Base-by-base conservation (phyloP, 2,113 vertebrate genomes). In the Dryoscopus gambensis region DNA sequence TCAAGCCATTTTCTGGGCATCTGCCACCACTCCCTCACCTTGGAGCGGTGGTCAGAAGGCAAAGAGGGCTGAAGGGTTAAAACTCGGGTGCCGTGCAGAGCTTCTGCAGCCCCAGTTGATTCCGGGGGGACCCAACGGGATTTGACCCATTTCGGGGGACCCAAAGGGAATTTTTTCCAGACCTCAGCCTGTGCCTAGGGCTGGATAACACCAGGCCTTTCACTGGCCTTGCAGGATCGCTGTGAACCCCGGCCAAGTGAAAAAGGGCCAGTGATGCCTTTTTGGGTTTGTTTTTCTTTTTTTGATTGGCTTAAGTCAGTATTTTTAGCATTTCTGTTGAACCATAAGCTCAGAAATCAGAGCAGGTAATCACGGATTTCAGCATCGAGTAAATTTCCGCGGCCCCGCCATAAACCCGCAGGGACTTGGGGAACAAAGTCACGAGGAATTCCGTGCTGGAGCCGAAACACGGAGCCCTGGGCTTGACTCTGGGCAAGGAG, bases 241-340 rank as follows among this genome's bases (percentile, higher is more conserved):
- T 94, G 33, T 87, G 78, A 89, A 93, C 37, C 2, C 42, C 3
- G 3, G 76, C 79, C 59, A 94, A 93, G 50, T 33, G 70, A 87
- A 93, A 88, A 89, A 63, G 2, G 6, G 80, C 89, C 88, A 89
- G 27, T 10, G 84, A 85, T 53, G 23, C 28, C 64, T 87, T 89
- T 91, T 31, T 39, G 15, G 57, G 55, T 2, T 6, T 11, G 22
- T 85, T 73, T 55, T 25, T 6, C 0, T 15, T 70, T 87, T 52
- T 92, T 76, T 40, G 42, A 62, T 82, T 76, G 53, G 44, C 30
- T 85, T 73, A 53, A 79, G 31, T 30, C 5, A 1, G 42, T 84
- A 64, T 73, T 95, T 95, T 96, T 71, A 95, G 44, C 47, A 28
- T 92, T 95, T 71, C 39, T 60, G 7, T 74, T 92, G 78, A 67